Evolutionary conservation across 1,140 invertebrate species (phyloP).

Genomic region (Aphis gossypii): DNA sequence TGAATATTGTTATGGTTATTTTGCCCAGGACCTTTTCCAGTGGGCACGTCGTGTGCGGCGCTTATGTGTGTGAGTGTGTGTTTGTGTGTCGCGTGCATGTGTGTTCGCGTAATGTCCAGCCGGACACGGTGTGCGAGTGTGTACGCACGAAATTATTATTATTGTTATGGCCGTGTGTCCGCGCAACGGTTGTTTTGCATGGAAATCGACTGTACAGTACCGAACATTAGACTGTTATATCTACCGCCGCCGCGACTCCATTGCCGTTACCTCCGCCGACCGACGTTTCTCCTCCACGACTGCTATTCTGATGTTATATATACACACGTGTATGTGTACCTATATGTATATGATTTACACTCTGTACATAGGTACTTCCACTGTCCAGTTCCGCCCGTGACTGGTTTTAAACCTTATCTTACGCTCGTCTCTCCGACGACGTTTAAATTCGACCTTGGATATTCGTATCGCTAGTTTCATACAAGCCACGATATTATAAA

Average conservation of each 20-base stretch:
- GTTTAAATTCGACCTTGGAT: background rate
- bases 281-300: background rate
- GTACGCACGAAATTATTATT: slow-evolving; percentile 34
- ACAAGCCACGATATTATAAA: background rate
- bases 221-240: slow-evolving; percentile 32
- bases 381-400: background rate
- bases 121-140: background rate
- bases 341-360: background rate
- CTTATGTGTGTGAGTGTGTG: background rate
- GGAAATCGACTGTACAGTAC: slow-evolving; percentile 18
- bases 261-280: background rate
- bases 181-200: slow-evolving; percentile 42
- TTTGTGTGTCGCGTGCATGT: no score
- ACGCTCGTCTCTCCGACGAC: background rate
- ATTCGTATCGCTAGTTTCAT: background rate
- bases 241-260: background rate
- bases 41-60: background rate
- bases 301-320: background rate
- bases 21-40: slow-evolving; percentile 33
- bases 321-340: background rate
- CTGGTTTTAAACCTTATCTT: background rate
- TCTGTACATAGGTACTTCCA: background rate
- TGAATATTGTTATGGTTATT: slow-evolving; percentile 56
- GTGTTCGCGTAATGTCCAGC: slow-evolving; percentile 30
- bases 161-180: background rate